phyloP scores from a whole-genome alignment of 2,113 vertebrate genomes.

The Oxyura jamaicensis region DNA sequence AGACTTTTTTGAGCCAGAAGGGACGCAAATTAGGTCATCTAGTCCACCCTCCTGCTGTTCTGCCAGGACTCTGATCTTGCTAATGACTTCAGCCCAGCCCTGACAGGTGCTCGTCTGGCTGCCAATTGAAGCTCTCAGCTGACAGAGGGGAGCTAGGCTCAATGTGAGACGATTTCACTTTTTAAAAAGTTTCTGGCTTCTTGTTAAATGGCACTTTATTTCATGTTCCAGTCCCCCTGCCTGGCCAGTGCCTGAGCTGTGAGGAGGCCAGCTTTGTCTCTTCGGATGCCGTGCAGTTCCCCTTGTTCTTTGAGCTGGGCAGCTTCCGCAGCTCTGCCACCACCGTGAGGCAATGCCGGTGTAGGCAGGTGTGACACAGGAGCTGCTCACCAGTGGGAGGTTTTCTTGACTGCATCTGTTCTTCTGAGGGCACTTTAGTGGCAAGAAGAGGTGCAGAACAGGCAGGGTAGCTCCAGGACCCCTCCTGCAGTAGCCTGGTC shows the following conservation, averaged over 20 bases:
- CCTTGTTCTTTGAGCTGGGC: background rate
- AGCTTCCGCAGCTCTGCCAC: fast-evolving
- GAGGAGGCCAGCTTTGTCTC: background rate
- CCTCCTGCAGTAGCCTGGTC: background rate
- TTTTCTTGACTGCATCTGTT: background rate
- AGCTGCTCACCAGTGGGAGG: background rate
- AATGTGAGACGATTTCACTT: background rate
- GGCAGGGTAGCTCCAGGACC: background rate
- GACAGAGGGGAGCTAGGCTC: background rate
- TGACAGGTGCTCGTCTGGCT: slow-evolving; percentile 31
- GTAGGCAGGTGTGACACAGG: background rate
- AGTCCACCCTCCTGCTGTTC: slow-evolving; percentile 37
- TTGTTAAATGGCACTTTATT: background rate
- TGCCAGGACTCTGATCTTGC: slow-evolving; percentile 48
- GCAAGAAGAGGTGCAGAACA: background rate
- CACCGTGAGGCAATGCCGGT: background rate
- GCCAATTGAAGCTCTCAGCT: background rate
- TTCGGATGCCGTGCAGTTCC: background rate
- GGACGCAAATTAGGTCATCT: slow-evolving; percentile 65
- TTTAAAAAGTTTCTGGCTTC: background rate
- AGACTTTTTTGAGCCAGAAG: slow-evolving; percentile 53
- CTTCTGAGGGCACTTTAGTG: background rate
- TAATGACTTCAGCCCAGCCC: slow-evolving; percentile 56
- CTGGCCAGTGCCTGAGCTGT: fast-evolving
- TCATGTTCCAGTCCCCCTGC: background rate